These are phyloP conservation scores for Macroglossus sobrinus DNA, from an alignment of 2,113 vertebrate genomes.

Conservation along the genomic window DNA sequence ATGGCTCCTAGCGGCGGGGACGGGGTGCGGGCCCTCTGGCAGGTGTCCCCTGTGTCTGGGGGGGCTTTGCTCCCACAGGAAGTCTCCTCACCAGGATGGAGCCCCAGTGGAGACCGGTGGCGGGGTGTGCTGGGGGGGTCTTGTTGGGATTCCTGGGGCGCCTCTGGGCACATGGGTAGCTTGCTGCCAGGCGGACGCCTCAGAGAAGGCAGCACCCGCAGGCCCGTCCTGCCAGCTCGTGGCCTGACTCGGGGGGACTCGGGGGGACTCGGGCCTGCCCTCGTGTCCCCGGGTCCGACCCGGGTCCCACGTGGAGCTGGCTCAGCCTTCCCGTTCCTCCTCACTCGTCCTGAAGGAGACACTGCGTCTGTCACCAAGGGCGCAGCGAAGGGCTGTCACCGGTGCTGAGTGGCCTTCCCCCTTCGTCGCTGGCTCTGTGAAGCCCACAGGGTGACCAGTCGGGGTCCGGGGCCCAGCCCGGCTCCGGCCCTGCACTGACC, in stretches of 20 bases:
- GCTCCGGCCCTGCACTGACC: no score
- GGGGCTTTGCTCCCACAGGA: neutral
- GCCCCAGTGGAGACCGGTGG: fast-evolving
- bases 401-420: fast-evolving
- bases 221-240: neutral
- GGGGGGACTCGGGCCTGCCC: neutral
- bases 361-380: neutral
- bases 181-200: neutral
- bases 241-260: fast-evolving
- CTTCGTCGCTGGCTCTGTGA: neutral
- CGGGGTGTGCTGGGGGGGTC: neutral
- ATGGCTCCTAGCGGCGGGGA: neutral
- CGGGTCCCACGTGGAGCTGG: neutral
- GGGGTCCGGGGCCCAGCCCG: neutral
- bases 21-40: no score
- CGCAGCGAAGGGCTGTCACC: neutral
- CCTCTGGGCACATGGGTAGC: fast-evolving
- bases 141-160: neutral
- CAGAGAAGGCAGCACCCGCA: fast-evolving
- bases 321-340: no score
- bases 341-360: fast-evolving
- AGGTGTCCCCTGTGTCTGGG: neutral
- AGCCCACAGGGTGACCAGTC: neutral
- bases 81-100: neutral
- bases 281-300: fast-evolving